A percentile compares a stretch with the other conserved stretches of the same genome.
Evolutionary conservation across 2,113 vertebrate species (phyloP).

Genomic region (Tyrannus savana): DNA sequence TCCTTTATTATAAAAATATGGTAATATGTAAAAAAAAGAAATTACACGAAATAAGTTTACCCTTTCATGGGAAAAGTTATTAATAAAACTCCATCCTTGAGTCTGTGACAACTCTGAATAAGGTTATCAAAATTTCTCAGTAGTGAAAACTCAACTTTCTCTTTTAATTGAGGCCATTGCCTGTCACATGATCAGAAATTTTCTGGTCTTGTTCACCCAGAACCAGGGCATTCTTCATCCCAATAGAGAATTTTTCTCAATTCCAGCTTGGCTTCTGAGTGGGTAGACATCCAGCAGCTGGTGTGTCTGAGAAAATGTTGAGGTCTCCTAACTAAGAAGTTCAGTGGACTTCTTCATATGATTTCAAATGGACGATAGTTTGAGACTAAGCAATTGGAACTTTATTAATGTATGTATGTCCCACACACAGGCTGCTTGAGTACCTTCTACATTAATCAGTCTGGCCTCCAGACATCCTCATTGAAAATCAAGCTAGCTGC

Average conservation of each 20-base stretch:
- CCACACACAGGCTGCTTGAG: neutral
- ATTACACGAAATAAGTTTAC: neutral
- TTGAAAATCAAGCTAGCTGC: conserved; percentile 38
- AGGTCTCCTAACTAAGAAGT: conserved; percentile 21
- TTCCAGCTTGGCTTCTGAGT: conserved; percentile 32
- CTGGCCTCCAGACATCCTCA: conserved; percentile 20
- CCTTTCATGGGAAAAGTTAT: neutral
- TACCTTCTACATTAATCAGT: conserved; percentile 44
- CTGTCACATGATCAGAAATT: neutral
- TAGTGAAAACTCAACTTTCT: neutral
- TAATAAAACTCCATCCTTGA: neutral
- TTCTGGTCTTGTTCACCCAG: neutral
- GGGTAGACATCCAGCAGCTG: conserved; percentile 32
- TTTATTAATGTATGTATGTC: neutral
- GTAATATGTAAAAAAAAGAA: neutral
- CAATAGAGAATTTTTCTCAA: conserved; percentile 28
- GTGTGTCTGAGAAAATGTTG: neutral
- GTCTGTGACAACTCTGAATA: neutral
- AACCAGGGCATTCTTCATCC: neutral
- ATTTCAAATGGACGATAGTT: conserved; percentile 11
- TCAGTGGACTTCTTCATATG: conserved; percentile 20
- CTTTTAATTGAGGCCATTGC: neutral
- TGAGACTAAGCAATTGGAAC: conserved; percentile 7
- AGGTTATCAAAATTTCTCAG: neutral
- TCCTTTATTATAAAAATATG: neutral